Evolutionary conservation across 2,797 vertebrate genomes (phyloP).

Genomic region (Sphenopsis melanotis): DNA sequence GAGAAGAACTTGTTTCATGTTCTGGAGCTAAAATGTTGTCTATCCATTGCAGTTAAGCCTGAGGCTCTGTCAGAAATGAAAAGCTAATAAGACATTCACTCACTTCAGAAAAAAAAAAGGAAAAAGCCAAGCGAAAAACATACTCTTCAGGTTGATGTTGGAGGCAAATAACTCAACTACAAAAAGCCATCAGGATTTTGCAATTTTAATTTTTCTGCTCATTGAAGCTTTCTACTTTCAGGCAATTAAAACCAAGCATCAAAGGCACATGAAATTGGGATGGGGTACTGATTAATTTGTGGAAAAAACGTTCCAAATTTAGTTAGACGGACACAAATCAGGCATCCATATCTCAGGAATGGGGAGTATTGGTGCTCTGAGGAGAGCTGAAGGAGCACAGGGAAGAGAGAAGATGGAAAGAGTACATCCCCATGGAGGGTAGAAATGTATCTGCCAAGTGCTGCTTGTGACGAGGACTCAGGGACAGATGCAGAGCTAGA

Average conservation of each 20-base stretch:
- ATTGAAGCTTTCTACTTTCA: conserved; percentile 56
- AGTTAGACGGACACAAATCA: background rate
- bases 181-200: conserved; percentile 31
- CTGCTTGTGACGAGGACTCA: background rate
- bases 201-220: conserved; percentile 69
- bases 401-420: background rate
- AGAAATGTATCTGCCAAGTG: background rate
- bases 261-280: conserved; percentile 25
- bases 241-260: conserved; percentile 65
- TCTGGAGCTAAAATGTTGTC: background rate
- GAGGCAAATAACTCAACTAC: conserved; percentile 24
- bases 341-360: background rate
- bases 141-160: background rate
- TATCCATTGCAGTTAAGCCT: background rate
- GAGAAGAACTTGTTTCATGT: fast-evolving
- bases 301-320: background rate
- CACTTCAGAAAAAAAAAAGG: background rate
- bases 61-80: background rate
- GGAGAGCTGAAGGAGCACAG: background rate
- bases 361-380: background rate
- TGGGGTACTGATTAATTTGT: conserved; percentile 40
- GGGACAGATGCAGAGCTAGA: background rate
- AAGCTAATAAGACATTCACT: conserved; percentile 31
- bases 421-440: background rate
- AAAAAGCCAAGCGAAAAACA: background rate